phyloP scores from a whole-genome alignment of 2,113 vertebrate genomes.

The Laterallus jamaicensis region DNA sequence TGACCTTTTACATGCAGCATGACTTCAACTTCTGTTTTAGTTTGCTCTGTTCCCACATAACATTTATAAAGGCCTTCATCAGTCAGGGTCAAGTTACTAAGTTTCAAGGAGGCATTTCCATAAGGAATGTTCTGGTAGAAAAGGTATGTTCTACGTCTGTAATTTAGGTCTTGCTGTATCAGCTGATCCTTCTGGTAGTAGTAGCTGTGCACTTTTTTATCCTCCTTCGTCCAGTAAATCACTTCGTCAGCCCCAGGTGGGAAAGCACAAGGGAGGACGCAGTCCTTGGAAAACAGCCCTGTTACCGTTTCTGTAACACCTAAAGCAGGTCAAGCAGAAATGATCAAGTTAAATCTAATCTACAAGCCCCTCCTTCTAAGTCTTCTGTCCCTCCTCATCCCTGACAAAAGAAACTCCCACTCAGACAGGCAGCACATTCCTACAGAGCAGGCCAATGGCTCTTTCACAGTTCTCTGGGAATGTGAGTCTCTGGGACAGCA shows the following conservation, averaged over 20 bases:
- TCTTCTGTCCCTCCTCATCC: neutral
- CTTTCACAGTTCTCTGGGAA: neutral
- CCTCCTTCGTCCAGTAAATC: conserved; percentile 78
- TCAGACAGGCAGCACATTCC: neutral
- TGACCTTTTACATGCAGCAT: conserved; percentile 32
- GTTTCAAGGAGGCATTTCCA: conserved; percentile 75
- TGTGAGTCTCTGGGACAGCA: neutral
- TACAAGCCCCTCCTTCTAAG: neutral
- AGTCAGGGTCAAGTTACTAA: conserved; percentile 1
- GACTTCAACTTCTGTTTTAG: conserved; percentile 4
- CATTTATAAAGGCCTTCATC: conserved; percentile 74
- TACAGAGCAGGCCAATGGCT: rapidly evolving
- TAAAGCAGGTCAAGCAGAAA: neutral
- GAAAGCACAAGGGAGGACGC: conserved; percentile 73
- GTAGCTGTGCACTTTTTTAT: conserved; percentile 65
- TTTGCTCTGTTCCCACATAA: conserved; percentile 47
- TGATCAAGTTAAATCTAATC: neutral
- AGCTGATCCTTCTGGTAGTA: conserved; percentile 57
- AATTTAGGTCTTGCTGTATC: neutral
- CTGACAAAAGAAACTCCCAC: neutral
- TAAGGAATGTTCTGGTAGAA: conserved; percentile 37
- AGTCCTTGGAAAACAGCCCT: conserved; percentile 52
- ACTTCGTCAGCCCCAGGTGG: conserved; percentile 28
- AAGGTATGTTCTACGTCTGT: conserved; percentile 65
- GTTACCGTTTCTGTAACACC: conserved; percentile 21